Evolutionary conservation across 2,113 vertebrate genomes (phyloP), one percentile per base, ranked within the genome.

Genomic region (Aviceda subcristata): DNA sequence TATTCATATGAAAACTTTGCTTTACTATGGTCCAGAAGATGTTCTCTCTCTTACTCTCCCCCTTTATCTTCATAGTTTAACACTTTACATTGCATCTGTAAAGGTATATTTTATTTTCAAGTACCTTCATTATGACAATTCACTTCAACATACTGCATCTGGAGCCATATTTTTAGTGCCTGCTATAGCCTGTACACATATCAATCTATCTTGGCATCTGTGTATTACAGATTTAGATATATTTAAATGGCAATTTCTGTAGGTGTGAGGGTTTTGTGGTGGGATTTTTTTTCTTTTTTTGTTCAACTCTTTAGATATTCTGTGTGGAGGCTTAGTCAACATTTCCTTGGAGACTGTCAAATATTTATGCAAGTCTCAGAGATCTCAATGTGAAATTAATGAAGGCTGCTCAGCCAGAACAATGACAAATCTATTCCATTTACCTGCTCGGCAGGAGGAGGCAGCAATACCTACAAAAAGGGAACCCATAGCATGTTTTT

Each of bases 331-430:
- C 93, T 98, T 89, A 94, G 94, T 90, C 64, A 92, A 85, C 92
- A 96, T 94, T 98, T 97, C 91, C 96, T 97, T 95, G 94, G 93
- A 91, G 79, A 88, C 87, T 97, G 95, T 96, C 93, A 96, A 97
- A 98, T 96, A 96, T 97, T 97, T 97, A 97, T 94, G 93, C 83
- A 88, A 91, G 95, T 96, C 95, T 95, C 90, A 89, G 86, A 92
- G 95, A 97, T 97, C 94, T 97, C 96, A 93, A 97, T 97, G 96
- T 95, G 92, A 95, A 97, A 94, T 95, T 96, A 97, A 97, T 91
- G 94, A 97, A 96, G 85, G 93, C 92, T 92, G 86, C 71, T 94
- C 97, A 96, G 96, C 83, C 94, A 93, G 95, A 97, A 96, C 94
- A 91, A 94, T 96, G 93, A 97, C 94, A 96, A 95, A 96, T 93